A percentile compares a stretch with the other conserved stretches of the same genome.
These are phyloP conservation scores for Melanostoma scalare DNA, from an alignment of 2,888 invertebrate genomes.

Conservation along the genomic window DNA sequence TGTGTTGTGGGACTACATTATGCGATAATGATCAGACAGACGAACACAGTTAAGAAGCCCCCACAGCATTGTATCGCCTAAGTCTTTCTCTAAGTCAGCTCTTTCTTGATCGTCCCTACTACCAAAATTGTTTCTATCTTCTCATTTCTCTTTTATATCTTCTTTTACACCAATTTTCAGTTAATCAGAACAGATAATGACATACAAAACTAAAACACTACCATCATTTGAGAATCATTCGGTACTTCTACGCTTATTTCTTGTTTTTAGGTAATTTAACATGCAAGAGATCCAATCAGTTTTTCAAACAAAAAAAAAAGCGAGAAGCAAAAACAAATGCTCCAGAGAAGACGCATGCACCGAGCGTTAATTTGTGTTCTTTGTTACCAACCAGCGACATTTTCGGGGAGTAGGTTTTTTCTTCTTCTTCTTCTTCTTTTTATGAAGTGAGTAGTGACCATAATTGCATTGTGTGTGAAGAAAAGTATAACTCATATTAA, in stretches of 20 bases:
- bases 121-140: conserved; percentile 18
- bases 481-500: conserved; percentile 32
- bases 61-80: conserved; percentile 14
- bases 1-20: conserved; percentile 17
- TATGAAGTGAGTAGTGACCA: conserved; percentile 13
- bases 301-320: conserved; percentile 4
- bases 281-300: conserved; percentile 58
- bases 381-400: conserved; percentile 43
- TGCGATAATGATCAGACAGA: conserved; percentile 46
- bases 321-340: no score
- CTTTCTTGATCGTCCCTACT: conserved; percentile 22
- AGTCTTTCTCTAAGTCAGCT: background rate
- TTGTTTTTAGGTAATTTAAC: conserved; percentile 48
- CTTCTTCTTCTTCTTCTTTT: background rate
- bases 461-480: conserved; percentile 23
- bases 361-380: conserved; percentile 58
- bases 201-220: conserved; percentile 26
- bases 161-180: conserved; percentile 43
- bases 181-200: conserved; percentile 53
- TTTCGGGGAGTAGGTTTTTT: conserved; percentile 9
- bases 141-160: conserved; percentile 20
- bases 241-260: conserved; percentile 25
- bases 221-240: conserved; percentile 30
- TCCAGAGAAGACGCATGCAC: conserved; percentile 25
- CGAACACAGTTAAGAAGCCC: background rate